phyloP scores from a whole-genome alignment of 2,888 invertebrate genomes.

The Oxyteleia sp. region DNA sequence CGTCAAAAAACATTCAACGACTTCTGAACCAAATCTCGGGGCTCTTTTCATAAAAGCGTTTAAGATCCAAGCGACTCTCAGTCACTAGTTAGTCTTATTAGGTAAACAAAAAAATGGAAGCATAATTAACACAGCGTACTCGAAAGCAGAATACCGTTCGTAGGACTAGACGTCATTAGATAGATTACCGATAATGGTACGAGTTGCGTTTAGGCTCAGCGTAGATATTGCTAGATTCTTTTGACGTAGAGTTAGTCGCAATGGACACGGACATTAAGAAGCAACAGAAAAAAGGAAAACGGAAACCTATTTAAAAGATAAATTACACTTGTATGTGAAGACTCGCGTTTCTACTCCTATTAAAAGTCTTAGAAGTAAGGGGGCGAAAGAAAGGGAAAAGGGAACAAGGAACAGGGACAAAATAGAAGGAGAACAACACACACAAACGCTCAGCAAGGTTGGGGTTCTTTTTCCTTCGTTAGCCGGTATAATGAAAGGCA shows the following conservation, averaged over 20 bases:
- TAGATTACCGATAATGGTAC: slow-evolving; percentile 26
- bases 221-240: slow-evolving; percentile 65
- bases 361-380: slow-evolving; percentile 42
- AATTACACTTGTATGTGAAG: slow-evolving; percentile 51
- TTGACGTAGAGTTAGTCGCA: slow-evolving; percentile 50
- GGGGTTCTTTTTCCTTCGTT: slow-evolving; percentile 69
- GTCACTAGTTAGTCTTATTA: slow-evolving; percentile 75
- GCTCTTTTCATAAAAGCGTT: slow-evolving; percentile 69
- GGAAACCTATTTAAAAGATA: slow-evolving; percentile 45
- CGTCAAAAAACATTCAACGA: slow-evolving; percentile 11
- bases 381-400: slow-evolving; percentile 48
- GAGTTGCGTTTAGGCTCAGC: slow-evolving; percentile 66
- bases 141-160: slow-evolving; percentile 59
- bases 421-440: slow-evolving; percentile 43
- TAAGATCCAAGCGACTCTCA: slow-evolving; percentile 72
- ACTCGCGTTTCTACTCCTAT: slow-evolving; percentile 77
- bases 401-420: slow-evolving; percentile 28
- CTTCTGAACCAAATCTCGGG: slow-evolving; percentile 59
- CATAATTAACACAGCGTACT: slow-evolving; percentile 39
- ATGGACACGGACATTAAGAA: slow-evolving; percentile 17
- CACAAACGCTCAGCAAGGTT: slow-evolving; percentile 63
- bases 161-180: slow-evolving; percentile 53
- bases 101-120: slow-evolving; percentile 19
- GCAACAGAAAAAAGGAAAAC: slow-evolving; percentile 47
- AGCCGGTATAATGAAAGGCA: slow-evolving; percentile 62